Conservation (phyloP, 2,113 vertebrate genomes). For the Cichladusa arquata region DNA sequence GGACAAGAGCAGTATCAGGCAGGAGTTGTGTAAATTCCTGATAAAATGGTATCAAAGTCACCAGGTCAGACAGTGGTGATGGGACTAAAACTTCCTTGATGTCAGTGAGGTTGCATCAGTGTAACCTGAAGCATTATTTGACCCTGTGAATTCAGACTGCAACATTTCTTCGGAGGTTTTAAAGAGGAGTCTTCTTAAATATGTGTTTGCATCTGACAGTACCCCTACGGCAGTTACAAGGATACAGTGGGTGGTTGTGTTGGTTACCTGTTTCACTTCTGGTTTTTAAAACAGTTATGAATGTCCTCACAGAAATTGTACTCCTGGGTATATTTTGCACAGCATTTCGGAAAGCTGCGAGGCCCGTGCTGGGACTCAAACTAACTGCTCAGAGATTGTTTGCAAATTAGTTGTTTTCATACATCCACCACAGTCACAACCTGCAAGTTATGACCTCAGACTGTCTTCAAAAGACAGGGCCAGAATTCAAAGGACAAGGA, state of each 20-base stretch:
- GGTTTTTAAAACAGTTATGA: neutral
- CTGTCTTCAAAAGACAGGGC: neutral
- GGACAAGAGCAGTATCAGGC: neutral
- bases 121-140: neutral
- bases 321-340: neutral
- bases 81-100: neutral
- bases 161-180: neutral
- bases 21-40: neutral
- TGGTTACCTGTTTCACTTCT: neutral
- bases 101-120: neutral
- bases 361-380: neutral
- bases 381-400: conserved; percentile 6
- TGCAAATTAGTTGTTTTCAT: conserved; percentile 29
- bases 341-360: neutral
- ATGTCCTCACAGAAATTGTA: neutral
- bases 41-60: neutral
- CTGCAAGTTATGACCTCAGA: neutral
- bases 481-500: neutral
- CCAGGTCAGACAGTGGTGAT: neutral
- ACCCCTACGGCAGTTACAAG: neutral
- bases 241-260: neutral
- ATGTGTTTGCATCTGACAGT: neutral
- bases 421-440: neutral
- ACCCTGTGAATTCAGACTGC: neutral
- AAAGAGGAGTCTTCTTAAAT: neutral